Evolutionary conservation across 2,113 vertebrate species (phyloP).

Genomic region (Ctenomys sociabilis): DNA sequence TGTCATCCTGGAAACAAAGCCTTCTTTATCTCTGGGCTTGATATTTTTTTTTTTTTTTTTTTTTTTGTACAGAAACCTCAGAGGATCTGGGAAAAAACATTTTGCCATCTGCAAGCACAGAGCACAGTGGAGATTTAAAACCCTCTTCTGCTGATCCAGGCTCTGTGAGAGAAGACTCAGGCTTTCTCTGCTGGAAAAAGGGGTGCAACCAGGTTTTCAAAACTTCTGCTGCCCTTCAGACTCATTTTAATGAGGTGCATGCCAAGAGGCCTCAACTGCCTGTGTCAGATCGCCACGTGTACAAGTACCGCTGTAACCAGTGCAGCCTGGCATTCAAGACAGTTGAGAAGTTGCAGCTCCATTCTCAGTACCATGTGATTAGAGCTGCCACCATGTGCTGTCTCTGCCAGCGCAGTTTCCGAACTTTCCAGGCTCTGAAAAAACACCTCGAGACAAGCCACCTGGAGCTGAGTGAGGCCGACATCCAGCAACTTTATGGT

Average conservation of each 20-base stretch:
- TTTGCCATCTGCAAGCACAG: slow-evolving; percentile 86
- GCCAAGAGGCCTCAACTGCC: slow-evolving; percentile 97
- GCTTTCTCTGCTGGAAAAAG: slow-evolving; percentile 99
- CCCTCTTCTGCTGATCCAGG: slow-evolving; percentile 88
- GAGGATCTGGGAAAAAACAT: slow-evolving; percentile 92
- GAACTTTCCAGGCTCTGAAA: slow-evolving; percentile 97
- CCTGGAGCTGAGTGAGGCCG: slow-evolving; percentile 96
- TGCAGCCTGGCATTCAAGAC: slow-evolving; percentile 99
- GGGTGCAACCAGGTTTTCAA: slow-evolving; percentile 99
- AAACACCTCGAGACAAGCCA: slow-evolving; percentile 99
- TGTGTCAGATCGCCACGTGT: slow-evolving; percentile 97
- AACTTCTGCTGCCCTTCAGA: slow-evolving; percentile 95
- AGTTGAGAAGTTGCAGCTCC: slow-evolving; percentile 97
- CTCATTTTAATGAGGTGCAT: slow-evolving; percentile 97
- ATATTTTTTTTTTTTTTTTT: not conserved
- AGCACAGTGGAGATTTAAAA: slow-evolving; percentile 88
- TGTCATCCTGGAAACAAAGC: slow-evolving; percentile 49
- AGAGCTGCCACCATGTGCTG: slow-evolving; percentile 99
- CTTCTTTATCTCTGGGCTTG: slow-evolving; percentile 67
- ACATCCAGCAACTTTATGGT: slow-evolving; percentile 98
- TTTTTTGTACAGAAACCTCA: slow-evolving; percentile 88
- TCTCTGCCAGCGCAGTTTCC: slow-evolving; percentile 98
- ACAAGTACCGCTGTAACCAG: slow-evolving; percentile 99
- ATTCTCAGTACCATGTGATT: slow-evolving; percentile 99
- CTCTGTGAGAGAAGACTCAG: slow-evolving; percentile 91